Evolutionary conservation across 2,888 invertebrate genomes (phyloP).

Genomic region (Lottia gigantea): DNA sequence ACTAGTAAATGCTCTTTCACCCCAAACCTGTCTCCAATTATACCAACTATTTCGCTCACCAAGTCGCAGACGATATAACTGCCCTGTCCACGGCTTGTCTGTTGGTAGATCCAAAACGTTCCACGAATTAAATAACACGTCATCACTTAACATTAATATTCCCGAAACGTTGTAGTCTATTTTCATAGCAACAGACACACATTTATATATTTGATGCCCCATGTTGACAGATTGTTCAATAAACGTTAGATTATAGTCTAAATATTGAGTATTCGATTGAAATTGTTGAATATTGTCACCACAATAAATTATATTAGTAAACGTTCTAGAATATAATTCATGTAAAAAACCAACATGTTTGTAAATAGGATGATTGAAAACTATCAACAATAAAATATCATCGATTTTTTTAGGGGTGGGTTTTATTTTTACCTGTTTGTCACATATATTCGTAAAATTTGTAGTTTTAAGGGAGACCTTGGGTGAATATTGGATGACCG

Average conservation of each 20-base stretch:
- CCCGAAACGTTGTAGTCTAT: conserved; percentile 1
- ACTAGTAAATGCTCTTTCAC: not conserved
- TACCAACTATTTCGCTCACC: not conserved
- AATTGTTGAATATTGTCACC: not conserved
- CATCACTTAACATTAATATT: conserved; percentile 7
- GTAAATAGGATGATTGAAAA: not conserved
- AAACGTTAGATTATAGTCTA: not conserved
- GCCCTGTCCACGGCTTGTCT: not conserved
- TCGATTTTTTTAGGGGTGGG: not conserved
- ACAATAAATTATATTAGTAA: not conserved
- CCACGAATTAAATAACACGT: not conserved
- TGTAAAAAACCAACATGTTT: not conserved
- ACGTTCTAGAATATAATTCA: not conserved
- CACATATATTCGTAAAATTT: too few species aligned
- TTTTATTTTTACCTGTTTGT: too few species aligned
- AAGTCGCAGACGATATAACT: not conserved
- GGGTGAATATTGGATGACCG: not conserved
- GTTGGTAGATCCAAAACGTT: not conserved
- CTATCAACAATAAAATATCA: not conserved
- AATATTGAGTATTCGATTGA: not conserved
- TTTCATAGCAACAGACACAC: not conserved
- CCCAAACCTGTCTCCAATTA: not conserved
- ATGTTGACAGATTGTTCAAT: not conserved
- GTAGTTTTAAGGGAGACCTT: not conserved
- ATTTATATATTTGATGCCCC: not conserved